Conservation (phyloP, 1,140 invertebrate genomes). For the Helicorthomorpha holstii region DNA sequence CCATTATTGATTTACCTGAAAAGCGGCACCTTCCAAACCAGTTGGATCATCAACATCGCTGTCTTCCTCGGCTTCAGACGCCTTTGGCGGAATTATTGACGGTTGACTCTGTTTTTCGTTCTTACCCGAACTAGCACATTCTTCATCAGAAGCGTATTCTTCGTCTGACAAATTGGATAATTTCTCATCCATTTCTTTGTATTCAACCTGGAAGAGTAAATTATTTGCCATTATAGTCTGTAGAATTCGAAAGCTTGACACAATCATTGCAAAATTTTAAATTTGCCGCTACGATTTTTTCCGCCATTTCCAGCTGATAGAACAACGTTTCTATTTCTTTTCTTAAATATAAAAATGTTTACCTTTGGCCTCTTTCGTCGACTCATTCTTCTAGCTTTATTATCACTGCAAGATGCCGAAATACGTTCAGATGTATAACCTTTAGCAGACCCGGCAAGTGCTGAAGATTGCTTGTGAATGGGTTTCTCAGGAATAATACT, state of each 20-base stretch:
- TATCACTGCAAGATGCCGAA: background rate
- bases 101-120: background rate
- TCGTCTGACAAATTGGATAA: constrained; percentile 23
- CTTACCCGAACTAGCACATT: constrained; percentile 12
- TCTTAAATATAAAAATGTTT: background rate
- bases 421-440: too few species aligned
- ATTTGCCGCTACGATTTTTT: background rate
- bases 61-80: constrained; percentile 18
- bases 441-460: too few species aligned
- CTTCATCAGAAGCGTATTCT: constrained; percentile 22
- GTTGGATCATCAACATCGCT: constrained; percentile 20
- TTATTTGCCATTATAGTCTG: background rate
- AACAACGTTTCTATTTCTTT: too few species aligned
- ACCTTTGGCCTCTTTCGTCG: constrained; percentile 5
- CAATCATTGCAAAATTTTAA: background rate
- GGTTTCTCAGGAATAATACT: too few species aligned
- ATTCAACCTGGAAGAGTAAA: constrained; percentile 19
- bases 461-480: too few species aligned
- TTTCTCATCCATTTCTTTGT: constrained; percentile 25
- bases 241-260: too few species aligned
- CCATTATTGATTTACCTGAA: constrained; percentile 6
- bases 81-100: constrained; percentile 5
- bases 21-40: constrained; percentile 77
- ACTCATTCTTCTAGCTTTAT: constrained; percentile 3
- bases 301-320: background rate